Conservation (phyloP, 1,140 invertebrate genomes). For the Spodoptera frugiperda region DNA sequence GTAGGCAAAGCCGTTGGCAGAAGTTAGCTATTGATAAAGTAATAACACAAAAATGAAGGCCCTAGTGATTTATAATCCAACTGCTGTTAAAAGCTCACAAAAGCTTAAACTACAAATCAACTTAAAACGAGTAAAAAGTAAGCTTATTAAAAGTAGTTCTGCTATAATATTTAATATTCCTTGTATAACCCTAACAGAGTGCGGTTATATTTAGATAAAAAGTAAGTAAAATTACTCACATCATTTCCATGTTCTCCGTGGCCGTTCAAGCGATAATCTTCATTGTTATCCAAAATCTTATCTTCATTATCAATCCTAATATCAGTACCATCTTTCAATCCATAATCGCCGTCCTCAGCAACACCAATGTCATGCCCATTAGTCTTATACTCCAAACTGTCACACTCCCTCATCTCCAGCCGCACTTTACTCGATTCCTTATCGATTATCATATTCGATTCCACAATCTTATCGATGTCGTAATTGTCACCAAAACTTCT, state of each 20-base stretch:
- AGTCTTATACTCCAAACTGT: slow-evolving; percentile 64
- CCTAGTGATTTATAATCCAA: no score
- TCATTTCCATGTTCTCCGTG: slow-evolving; percentile 46
- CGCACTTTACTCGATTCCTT: slow-evolving; percentile 71
- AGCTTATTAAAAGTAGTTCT: no score
- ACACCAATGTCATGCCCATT: slow-evolving; percentile 37
- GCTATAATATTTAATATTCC: no score
- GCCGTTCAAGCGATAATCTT: slow-evolving; percentile 33
- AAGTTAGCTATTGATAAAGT: no score
- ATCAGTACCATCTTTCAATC: slow-evolving; percentile 17
- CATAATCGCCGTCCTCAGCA: not conserved
- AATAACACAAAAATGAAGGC: no score
- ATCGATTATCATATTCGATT: slow-evolving; percentile 73
- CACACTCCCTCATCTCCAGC: slow-evolving; percentile 70
- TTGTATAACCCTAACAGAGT: no score
- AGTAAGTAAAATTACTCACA: slow-evolving; percentile 60
- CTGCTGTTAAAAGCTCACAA: no score
- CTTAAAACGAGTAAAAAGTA: no score
- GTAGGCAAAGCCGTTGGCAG: no score
- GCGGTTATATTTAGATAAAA: no score
- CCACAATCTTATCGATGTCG: slow-evolving; percentile 57
- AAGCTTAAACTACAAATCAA: no score
- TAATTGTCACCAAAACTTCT: slow-evolving; percentile 54
- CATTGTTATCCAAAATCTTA: slow-evolving; percentile 42
- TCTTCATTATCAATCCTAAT: slow-evolving; percentile 33